These are phyloP conservation scores for Climacteris rufus DNA, from an alignment of 2,113 vertebrate species.

Conservation along the genomic window DNA sequence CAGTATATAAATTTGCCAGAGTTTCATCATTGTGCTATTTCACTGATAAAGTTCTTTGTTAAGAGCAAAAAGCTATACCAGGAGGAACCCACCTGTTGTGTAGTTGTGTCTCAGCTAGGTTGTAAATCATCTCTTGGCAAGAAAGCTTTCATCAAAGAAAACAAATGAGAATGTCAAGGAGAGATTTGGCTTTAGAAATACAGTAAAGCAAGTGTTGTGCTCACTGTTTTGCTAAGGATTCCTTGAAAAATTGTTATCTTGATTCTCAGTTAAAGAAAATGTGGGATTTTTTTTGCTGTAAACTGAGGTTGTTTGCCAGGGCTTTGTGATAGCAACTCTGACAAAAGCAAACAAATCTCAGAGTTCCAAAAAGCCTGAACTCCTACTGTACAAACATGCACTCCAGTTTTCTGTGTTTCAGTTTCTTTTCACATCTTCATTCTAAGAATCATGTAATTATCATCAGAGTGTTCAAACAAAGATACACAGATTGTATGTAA, in stretches of 20 bases:
- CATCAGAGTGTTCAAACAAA: neutral
- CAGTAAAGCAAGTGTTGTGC: neutral
- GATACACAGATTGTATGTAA: neutral
- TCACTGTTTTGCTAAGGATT: neutral
- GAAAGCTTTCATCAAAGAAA: neutral
- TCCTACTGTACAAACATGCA: neutral
- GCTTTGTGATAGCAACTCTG: neutral
- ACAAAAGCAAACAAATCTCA: neutral
- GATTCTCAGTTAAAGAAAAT: neutral
- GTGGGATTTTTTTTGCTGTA: neutral
- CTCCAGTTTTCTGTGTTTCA: neutral
- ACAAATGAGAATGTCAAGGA: neutral
- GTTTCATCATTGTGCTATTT: neutral
- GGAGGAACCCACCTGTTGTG: neutral
- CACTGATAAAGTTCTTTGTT: neutral
- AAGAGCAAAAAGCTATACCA: neutral
- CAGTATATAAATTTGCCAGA: neutral
- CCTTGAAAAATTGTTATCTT: neutral
- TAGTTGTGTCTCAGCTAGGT: neutral
- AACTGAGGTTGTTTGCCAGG: neutral
- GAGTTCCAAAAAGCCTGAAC: neutral
- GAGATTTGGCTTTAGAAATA: neutral
- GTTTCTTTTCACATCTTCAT: neutral
- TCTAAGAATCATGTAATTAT: neutral
- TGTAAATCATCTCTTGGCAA: slow-evolving; percentile 3